A percentile compares a stretch with the other conserved stretches of the same genome.
phyloP scores from a whole-genome alignment of 2,888 invertebrate genomes.

The Lepidocyrtinus sp. region DNA sequence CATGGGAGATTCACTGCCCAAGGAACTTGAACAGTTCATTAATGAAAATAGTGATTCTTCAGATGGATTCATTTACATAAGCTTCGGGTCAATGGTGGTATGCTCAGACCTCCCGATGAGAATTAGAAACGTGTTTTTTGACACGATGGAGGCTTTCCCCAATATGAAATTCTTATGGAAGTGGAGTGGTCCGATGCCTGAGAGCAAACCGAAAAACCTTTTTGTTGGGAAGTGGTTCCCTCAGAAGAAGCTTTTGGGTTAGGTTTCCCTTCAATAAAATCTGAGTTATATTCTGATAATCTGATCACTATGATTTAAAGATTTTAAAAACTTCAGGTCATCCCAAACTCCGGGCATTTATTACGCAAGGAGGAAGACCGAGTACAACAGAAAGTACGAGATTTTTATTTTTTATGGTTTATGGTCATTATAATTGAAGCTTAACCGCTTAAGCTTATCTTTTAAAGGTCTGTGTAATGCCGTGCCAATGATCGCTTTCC shows the following conservation, averaged over 20 bases:
- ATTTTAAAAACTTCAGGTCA: conserved; percentile 25
- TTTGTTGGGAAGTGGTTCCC: conserved; percentile 63
- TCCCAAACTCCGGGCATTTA: conserved; percentile 51
- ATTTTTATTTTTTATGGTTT: conserved; percentile 57
- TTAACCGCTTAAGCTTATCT: background rate
- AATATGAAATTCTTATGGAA: conserved; percentile 66
- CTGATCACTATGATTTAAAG: background rate
- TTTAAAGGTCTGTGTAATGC: background rate
- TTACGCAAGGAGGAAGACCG: conserved; percentile 40
- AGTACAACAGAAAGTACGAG: conserved; percentile 60
- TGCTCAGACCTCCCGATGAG: conserved; percentile 8
- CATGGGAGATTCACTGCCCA: conserved; percentile 28
- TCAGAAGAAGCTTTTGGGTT: conserved; percentile 68
- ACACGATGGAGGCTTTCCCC: conserved; percentile 44
- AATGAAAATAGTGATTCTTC: conserved; percentile 11
- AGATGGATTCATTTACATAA: conserved; percentile 63
- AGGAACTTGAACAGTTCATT: background rate
- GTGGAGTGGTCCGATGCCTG: conserved; percentile 60
- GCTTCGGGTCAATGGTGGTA: conserved; percentile 48
- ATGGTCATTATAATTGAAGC: background rate
- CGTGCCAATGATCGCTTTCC: background rate
- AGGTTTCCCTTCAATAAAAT: background rate
- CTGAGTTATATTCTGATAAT: background rate
- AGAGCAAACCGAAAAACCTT: conserved; percentile 64
- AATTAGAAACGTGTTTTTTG: conserved; percentile 48